Base-by-base conservation (phyloP, 1,140 invertebrate species). In the Drosophila athabasca region DNA sequence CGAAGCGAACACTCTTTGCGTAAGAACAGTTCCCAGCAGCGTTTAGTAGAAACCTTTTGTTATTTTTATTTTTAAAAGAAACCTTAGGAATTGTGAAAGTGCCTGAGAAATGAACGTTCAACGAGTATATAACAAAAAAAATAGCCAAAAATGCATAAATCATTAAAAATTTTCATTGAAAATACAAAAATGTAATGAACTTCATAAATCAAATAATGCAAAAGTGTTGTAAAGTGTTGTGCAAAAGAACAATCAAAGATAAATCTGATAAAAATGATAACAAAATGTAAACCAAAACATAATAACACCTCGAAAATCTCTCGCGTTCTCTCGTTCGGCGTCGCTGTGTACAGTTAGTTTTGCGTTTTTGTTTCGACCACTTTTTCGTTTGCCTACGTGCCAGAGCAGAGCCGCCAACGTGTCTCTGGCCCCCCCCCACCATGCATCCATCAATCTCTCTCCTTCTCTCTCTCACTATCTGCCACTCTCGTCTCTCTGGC, bases 1-100 rank as follows among this genome's bases (percentile, higher is more conserved):
- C 62, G 60, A 87, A 87, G 83, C 83, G 83, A 88, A 88, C 83
- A 88, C 83, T 88, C 83, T 70, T 74, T 72, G 35, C 35, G 11
- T 11, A 13, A 39, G 41, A 60, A 81, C 59, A 70, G 69, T 66
- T 65, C 75, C 81, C 26, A 49, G 54, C 70, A 70, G 62, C 78
- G 71, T 78, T 78, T 72, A 39, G 35, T 39, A 17, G 60, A 57
- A 73, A 68, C 31, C 26, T 50, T 51, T 62, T 70, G 60, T 74
- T 62, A 48, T 71, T 77, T 81, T 77, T 80, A 79, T 69, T 29
- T 9, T 45, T 29, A 24, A 50, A 35, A 22, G 41, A 39, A 62
- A 69, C 13, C 6, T 4, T 24, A 15, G 1, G 52, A 44, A 53
- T 39, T 72, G 75, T 66, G 52, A 59, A 60, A 60, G 78, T 81